phyloP scores from a whole-genome alignment of 2,888 invertebrate genomes.

The Siphlonurus alternatus region DNA sequence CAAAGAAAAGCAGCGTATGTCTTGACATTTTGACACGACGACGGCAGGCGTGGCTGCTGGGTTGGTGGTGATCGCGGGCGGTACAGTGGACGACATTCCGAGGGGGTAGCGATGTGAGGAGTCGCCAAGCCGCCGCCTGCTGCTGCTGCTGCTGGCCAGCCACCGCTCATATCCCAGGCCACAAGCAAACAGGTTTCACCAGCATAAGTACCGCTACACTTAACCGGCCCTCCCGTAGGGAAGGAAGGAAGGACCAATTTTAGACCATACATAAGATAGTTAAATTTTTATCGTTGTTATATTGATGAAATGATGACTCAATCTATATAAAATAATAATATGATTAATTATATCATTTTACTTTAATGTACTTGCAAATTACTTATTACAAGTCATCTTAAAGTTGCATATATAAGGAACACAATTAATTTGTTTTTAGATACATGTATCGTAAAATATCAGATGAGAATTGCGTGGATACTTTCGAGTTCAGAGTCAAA shows the following conservation, averaged over 20 bases:
- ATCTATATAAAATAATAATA: neutral
- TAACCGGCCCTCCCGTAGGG: neutral
- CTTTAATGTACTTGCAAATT: too few relatives aligned
- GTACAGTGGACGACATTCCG: neutral
- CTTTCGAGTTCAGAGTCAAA: too few relatives aligned
- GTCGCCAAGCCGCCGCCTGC: neutral
- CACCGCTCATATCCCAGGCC: neutral
- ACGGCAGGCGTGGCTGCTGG: neutral
- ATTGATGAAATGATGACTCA: neutral
- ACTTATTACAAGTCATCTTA: neutral
- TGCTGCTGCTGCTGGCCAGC: too few relatives aligned
- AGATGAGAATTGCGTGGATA: too few relatives aligned
- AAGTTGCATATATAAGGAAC: neutral
- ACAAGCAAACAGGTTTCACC: neutral
- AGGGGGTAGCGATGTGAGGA: neutral
- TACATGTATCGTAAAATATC: neutral
- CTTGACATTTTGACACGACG: too few relatives aligned
- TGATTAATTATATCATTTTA: neutral
- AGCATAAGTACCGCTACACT: neutral
- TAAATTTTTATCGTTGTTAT: neutral
- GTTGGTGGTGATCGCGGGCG: neutral
- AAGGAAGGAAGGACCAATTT: neutral
- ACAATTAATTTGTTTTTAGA: neutral
- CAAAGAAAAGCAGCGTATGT: too few relatives aligned
- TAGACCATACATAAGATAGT: neutral